Base-by-base conservation (phyloP, 2,797 vertebrate genomes). In the Rhabdophis nuchalis region DNA sequence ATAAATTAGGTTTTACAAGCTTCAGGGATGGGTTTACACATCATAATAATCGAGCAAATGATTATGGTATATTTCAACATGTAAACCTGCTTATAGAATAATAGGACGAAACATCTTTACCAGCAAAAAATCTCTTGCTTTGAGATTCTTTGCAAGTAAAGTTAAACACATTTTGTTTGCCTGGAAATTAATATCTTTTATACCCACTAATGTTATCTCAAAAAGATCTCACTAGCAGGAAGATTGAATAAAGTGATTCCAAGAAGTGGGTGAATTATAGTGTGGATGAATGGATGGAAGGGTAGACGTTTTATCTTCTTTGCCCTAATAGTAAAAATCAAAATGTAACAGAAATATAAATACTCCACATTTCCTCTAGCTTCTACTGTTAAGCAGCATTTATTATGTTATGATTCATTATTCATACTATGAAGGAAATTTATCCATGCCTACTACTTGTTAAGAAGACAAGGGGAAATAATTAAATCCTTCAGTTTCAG, bases 241-340 rank as follows among this genome's bases (percentile, higher is more conserved):
- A 96, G 93, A 95, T 90, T 93, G 92, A 94, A 95, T 77, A 93
- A 96, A 93, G 64, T 57, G 89, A 92, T 95, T 94, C 92, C 92
- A n/a, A 95, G 91, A 87, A 95, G 93, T 94, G 36, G 94, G 94
- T 77, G 87, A 95, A 56, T 85, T 95, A 27, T 87, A 91, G 50
- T 88, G 10, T 46, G 36, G 36, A 82, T 82, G 72, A 82, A 82
- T 82, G 20, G 36, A 25, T 82, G 82, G 88, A 88, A 94, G 88
- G 85, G 90, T 85, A 29, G 85, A 27, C 91, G 89, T 93, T 95
- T 94, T 92, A 64, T 93, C 90, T 94, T 95, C 94, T 91, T 94
- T 94, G 93, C 92, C 90, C 93, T 94, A 91, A 95, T 7, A 36
- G 12, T 89, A 54, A 54, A 88, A 92, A 94, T 90, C 52, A 93